Base-by-base conservation (phyloP, 2,888 invertebrate genomes). In the Toxonevra muliebris region DNA sequence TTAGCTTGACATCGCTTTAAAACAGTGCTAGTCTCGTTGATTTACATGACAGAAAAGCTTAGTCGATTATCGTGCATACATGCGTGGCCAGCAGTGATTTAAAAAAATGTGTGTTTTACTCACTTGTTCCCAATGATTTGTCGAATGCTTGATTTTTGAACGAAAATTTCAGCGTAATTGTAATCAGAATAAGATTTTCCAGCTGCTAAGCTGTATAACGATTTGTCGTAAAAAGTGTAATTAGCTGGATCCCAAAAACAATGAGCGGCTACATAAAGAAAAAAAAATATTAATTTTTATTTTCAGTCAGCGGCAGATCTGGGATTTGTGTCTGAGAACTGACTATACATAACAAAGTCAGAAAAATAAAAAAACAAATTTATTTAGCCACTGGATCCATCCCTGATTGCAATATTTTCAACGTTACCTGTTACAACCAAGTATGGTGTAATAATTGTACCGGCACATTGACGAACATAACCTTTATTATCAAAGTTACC, bases 381-480 rank as follows among this genome's bases (percentile, higher is more conserved):
- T 52, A 62, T 52, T 15, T 42, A 10, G 15, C 15, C 61, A 62
- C 2, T 8, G 15, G 13, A 48, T n/a, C 13, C 3, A 8, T 11
- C 10, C 9, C 13, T n/a, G 15, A 48, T 3, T 13, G 15, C 10
- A 41, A 57, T n/a, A 52, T 55, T 30, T 30, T 57, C 17, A 0
- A 64, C 30, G 30, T 66, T 67, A 78, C 79, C 80, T 45, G 78
- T 65, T 42, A 80, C 61, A 0, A 80, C 57, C 9, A 78, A 57
- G 50, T 76, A 75, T 7, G 79, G 75, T 54, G 70, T 76, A 8
- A 79, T 54, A 20, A 80, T 76, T 7, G 79, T 76, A n/a, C 79
- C 79, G 7, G 77, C 77, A 61, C 80, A 80, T 2, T 69, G 70
- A 8, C 75, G 74, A 0, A 19, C 43, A 11, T 65, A 74, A 10